Conservation (phyloP, 2,888 invertebrate genomes). For the Lepas anatifera region DNA sequence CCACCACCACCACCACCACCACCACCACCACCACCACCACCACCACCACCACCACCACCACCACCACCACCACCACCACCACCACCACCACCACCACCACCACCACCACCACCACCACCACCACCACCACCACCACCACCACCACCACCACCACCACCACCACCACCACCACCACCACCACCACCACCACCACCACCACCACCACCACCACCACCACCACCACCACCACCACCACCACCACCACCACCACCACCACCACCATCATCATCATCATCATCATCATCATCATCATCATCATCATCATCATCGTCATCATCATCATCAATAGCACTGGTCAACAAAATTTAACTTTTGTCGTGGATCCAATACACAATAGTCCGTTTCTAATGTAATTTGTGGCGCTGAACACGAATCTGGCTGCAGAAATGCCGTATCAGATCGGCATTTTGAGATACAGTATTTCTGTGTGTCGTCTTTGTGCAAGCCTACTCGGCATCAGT, state of each 20-base stretch:
- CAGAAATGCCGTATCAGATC: too few species aligned
- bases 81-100: constrained; percentile 3
- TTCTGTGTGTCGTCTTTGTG: too few species aligned
- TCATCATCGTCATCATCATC: too few species aligned
- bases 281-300: too few species aligned
- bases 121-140: constrained; percentile 3
- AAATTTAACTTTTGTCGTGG: too few species aligned
- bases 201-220: neutral
- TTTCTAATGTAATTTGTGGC: too few species aligned
- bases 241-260: neutral
- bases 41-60: constrained; percentile 3
- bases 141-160: constrained; percentile 3
- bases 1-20: constrained; percentile 3
- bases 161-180: constrained; percentile 3
- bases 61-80: constrained; percentile 1
- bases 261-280: too few species aligned
- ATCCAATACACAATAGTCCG: too few species aligned
- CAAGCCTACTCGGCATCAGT: too few species aligned
- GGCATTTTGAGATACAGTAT: too few species aligned
- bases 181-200: constrained; percentile 1
- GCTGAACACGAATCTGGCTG: too few species aligned
- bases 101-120: neutral
- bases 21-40: constrained; percentile 3
- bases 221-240: neutral
- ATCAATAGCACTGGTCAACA: too few species aligned